Conservation (phyloP, 2,113 vertebrate species). For the Nanorana parkeri region DNA sequence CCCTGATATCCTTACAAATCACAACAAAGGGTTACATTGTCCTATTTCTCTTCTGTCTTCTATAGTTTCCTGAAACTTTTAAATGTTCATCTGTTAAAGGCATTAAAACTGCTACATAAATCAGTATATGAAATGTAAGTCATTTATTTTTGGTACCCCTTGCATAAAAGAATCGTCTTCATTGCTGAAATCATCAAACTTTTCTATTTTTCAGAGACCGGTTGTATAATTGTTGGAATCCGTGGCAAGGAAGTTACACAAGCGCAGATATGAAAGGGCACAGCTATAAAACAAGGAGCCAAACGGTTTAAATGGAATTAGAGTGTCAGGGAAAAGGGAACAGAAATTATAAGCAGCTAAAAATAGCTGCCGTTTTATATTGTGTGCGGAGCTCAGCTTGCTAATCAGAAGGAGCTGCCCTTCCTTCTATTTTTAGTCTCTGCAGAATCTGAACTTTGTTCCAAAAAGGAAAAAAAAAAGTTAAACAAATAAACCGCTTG, state of each 20-base stretch:
- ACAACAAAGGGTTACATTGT: no score
- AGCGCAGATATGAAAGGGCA: neutral
- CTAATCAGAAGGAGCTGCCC: conserved; percentile 38
- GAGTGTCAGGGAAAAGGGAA: conserved; percentile 5
- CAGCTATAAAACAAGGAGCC: neutral
- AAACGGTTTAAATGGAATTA: neutral
- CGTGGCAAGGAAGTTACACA: neutral
- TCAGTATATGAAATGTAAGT: no score
- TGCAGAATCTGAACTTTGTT: conserved; percentile 51
- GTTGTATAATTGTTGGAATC: conserved; percentile 4
- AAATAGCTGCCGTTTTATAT: conserved; percentile 30
- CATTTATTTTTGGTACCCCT: no score
- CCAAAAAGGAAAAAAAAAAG: conserved; percentile 23
- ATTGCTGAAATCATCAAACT: no score
- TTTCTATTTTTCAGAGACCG: no score
- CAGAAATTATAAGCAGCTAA: conserved; percentile 5
- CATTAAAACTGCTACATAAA: no score
- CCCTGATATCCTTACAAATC: no score
- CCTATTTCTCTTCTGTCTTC: no score
- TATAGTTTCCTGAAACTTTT: no score
- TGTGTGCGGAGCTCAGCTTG: conserved; percentile 5
- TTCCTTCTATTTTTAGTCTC: conserved; percentile 38
- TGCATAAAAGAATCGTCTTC: no score
- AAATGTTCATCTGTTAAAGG: no score
- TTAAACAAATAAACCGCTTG: conserved; percentile 47